Conservation (phyloP, 2,113 vertebrate species). For the Chroicocephalus ridibundus region DNA sequence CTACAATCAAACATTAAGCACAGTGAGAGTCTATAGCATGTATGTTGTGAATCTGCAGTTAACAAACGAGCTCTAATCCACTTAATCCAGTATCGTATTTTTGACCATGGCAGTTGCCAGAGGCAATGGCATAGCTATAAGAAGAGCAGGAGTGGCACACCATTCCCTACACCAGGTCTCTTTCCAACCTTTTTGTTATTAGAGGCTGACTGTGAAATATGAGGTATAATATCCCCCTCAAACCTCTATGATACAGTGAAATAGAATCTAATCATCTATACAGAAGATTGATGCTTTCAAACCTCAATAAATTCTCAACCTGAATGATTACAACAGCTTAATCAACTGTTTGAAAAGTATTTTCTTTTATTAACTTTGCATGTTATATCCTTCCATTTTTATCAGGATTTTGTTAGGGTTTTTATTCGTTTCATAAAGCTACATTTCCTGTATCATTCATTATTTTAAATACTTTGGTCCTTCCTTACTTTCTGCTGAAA, state of each 20-base stretch:
- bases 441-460: neutral
- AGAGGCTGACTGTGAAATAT: neutral
- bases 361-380: neutral
- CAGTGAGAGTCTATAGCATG: neutral
- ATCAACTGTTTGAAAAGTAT: neutral
- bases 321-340: neutral
- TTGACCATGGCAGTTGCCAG: rapidly evolving
- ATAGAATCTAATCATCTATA: neutral
- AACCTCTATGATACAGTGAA: neutral
- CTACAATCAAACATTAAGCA: neutral
- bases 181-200: neutral
- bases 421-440: neutral
- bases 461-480: neutral
- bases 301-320: neutral
- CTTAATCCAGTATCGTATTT: neutral
- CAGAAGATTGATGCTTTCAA: neutral
- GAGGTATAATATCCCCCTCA: neutral
- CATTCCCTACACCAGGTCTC: neutral
- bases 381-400: neutral
- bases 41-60: neutral
- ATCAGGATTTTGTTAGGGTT: neutral
- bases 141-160: neutral
- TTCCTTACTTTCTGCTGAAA: neutral
- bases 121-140: neutral
- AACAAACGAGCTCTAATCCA: neutral